Conservation (phyloP, 2,888 invertebrate genomes). For the Dione juno region DNA sequence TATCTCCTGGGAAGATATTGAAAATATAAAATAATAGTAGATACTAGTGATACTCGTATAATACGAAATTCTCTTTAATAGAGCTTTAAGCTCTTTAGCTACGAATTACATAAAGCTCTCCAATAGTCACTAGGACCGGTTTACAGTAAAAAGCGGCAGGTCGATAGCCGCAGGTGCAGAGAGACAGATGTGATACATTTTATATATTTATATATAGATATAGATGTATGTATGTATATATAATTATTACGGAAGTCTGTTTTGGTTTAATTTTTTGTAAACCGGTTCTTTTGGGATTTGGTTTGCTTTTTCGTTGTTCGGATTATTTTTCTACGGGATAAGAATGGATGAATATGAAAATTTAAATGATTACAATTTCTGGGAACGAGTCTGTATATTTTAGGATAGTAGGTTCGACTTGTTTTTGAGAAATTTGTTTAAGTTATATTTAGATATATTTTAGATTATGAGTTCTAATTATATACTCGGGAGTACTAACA, state of each 20-base stretch:
- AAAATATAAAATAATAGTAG: no score
- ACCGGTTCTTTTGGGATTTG: slow-evolving; percentile 10
- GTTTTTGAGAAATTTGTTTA: no score
- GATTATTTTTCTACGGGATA: neutral
- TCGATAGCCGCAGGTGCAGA: slow-evolving; percentile 77
- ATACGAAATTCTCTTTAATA: neutral
- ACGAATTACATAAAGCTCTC: neutral
- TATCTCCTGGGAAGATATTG: no score
- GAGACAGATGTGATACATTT: slow-evolving; percentile 44
- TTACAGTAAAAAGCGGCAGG: slow-evolving; percentile 74
- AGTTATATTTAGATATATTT: no score
- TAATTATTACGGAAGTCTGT: slow-evolving; percentile 42
- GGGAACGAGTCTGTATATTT: no score
- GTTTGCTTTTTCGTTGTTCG: neutral
- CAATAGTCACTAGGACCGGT: slow-evolving; percentile 58
- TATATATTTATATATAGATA: slow-evolving; percentile 27
- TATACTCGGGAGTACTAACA: no score
- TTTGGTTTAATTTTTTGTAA: slow-evolving; percentile 32
- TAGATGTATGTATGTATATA: slow-evolving; percentile 23
- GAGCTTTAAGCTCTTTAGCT: neutral
- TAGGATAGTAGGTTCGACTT: no score
- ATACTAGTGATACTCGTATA: neutral
- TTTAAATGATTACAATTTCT: no score
- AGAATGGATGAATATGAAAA: no score
- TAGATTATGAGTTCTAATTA: no score